Evolutionary conservation across 2,113 vertebrate genomes (phyloP).

Genomic region (Amblyornis subalaris): DNA sequence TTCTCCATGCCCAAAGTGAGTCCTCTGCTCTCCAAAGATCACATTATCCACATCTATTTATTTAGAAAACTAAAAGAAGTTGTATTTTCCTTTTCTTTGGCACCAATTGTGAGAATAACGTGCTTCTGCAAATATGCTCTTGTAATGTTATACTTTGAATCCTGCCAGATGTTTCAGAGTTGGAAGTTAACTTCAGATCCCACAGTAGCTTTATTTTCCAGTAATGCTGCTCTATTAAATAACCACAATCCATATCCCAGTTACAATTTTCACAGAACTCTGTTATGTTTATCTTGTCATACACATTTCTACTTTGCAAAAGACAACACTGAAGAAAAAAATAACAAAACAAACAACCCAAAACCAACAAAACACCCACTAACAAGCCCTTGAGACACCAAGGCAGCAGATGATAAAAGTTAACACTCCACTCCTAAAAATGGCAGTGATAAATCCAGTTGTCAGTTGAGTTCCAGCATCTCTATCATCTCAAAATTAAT

Average conservation of each 20-base stretch:
- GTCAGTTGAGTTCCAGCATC: background rate
- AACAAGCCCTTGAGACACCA: background rate
- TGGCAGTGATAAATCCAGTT: background rate
- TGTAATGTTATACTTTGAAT: background rate
- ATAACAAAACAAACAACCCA: background rate
- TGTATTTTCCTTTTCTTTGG: slow-evolving; percentile 23
- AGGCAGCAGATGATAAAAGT: background rate
- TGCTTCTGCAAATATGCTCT: background rate
- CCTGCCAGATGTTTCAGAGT: background rate
- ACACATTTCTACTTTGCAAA: background rate
- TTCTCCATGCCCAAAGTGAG: background rate
- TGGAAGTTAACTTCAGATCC: background rate
- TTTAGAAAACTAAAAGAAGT: background rate
- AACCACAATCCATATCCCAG: background rate
- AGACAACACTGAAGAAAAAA: background rate
- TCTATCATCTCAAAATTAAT: background rate
- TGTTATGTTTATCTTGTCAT: background rate
- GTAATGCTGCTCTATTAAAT: background rate
- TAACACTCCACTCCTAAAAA: background rate
- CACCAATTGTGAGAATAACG: background rate
- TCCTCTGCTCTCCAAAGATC: background rate
- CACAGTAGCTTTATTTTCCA: background rate
- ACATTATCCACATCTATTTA: background rate
- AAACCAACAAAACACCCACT: background rate
- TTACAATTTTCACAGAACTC: background rate